Base-by-base conservation (phyloP, 2,888 invertebrate genomes). In the Timema cristinae region DNA sequence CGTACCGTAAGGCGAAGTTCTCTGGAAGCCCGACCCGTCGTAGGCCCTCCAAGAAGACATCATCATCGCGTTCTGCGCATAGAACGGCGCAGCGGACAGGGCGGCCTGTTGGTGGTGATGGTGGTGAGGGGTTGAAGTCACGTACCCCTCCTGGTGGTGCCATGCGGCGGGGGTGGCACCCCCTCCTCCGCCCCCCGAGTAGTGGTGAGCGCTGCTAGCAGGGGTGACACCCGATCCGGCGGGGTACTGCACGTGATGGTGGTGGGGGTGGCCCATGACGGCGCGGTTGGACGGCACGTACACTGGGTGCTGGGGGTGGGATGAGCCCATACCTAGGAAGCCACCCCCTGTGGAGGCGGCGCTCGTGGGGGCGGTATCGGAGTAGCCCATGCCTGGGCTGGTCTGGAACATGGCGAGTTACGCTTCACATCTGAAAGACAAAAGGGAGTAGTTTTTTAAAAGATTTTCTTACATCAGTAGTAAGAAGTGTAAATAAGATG, bases 51-150 rank as follows among this genome's bases (percentile, higher is more conserved):
- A 83, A 77, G 92, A 87, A 67, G 90, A 89, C 50, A 88, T 86
- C 70, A 87, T 85, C 90, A 90, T 89, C 81, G 91, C 89, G 82
- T 93, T 93, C 82, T 92, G 93, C 15, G 90, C 88, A 82, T 93
- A 93, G 78, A 93, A 91, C 75, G 90, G 91, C 83, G 83, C 63
- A 13, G 68, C 59, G 63, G 66, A 47, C 6, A 50, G 71, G 7
- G 69, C 8, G 13, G 48, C 61, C 48, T 63, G 11, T 61, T 81
- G 82, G 69, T 79, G 82, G 50, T 83, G 83, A 68, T 75, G 75
- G 8, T 83, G 80, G 81, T 84, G 85, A 79, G 86, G 86, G 86
- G 86, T 70, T 72, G 69, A 59, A 11, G 70, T 51, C 66, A 70
- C 66, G 66, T 70, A 70, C n/a, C 70, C 47, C 32, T 70, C 70